Evolutionary conservation across 2,888 invertebrate species (phyloP).

Genomic region (Choreutis nemorana): DNA sequence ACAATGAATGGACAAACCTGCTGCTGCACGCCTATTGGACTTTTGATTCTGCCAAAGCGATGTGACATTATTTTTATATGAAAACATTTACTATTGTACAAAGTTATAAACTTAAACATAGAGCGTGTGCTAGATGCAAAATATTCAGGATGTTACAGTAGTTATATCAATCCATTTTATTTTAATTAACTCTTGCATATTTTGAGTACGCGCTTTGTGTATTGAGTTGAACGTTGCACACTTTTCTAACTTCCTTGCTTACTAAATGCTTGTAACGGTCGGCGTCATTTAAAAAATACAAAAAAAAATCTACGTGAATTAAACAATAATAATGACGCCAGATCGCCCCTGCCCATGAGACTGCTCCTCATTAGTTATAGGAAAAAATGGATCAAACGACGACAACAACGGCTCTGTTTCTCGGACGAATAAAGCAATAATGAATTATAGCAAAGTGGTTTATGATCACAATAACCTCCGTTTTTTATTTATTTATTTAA

Average conservation of each 20-base stretch:
- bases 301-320: conserved; percentile 30
- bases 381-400: conserved; percentile 31
- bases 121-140: conserved; percentile 48
- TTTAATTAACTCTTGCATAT: conserved; percentile 33
- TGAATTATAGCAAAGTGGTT: conserved; percentile 49
- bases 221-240: conserved; percentile 58
- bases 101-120: conserved; percentile 50
- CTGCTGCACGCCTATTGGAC: conserved; percentile 26
- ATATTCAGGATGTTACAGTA: conserved; percentile 30
- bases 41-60: conserved; percentile 44
- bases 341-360: conserved; percentile 46
- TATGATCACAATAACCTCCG: conserved; percentile 26
- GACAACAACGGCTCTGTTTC: conserved; percentile 43
- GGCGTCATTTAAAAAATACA: conserved; percentile 42
- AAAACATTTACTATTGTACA: conserved; percentile 52
- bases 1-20: no score
- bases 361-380: conserved; percentile 52
- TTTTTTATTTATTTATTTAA: conserved; percentile 6
- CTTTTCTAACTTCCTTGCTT: conserved; percentile 46
- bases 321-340: conserved; percentile 41
- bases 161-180: conserved; percentile 11
- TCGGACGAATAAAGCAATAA: conserved; percentile 49
- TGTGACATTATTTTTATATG: conserved; percentile 59
- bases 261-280: conserved; percentile 34
- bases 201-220: conserved; percentile 58